Conservation (phyloP, 2,888 invertebrate genomes). For the Metacarcinus magister region DNA sequence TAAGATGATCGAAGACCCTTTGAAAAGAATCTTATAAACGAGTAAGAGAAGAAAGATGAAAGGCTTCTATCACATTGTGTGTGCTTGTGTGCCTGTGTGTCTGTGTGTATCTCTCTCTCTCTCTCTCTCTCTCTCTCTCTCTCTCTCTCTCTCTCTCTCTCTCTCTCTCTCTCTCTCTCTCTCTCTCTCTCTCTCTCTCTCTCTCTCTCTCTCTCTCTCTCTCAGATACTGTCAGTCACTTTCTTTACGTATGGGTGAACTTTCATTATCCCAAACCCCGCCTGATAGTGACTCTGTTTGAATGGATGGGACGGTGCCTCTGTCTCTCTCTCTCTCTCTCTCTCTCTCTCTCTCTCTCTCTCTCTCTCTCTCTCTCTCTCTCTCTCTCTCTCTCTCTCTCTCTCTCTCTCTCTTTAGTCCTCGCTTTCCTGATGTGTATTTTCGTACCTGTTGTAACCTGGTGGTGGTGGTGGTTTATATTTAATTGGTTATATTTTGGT, state of each 20-base stretch:
- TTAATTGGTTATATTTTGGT: not conserved
- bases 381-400: no score
- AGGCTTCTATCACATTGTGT: no score
- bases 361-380: no score
- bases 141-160: slow-evolving; percentile 2
- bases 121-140: not conserved
- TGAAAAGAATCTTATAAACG: no score
- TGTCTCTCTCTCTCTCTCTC: not conserved
- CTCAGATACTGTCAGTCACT: not conserved
- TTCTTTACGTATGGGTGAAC: not conserved
- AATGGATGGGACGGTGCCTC: not conserved
- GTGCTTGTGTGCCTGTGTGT: no score
- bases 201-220: slow-evolving; percentile 26
- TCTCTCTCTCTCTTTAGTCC: no score
- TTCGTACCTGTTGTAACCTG: not conserved
- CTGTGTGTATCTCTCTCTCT: not conserved
- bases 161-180: slow-evolving; percentile 19
- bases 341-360: not conserved
- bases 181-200: slow-evolving; percentile 26
- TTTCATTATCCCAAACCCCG: not conserved
- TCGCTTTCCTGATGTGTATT: no score
- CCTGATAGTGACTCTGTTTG: not conserved
- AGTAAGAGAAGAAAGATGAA: no score
- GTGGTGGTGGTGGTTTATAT: not conserved
- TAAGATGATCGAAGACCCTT: not conserved